Conservation (phyloP, 1,140 invertebrate genomes). For the Glossosoma conforme region DNA sequence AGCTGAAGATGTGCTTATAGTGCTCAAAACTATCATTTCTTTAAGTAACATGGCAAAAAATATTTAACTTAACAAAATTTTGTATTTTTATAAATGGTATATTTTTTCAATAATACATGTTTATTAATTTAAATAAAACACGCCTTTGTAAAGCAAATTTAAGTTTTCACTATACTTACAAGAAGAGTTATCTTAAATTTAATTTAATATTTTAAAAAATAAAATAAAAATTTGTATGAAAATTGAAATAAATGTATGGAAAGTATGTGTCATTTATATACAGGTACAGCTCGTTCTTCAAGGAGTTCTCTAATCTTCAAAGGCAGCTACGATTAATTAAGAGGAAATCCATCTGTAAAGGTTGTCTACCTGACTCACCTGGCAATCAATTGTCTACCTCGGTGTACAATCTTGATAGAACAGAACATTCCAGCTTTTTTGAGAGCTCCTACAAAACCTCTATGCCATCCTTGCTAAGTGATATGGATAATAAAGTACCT, state of each 20-base stretch:
- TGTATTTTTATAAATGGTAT: no score
- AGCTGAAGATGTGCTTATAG: no score
- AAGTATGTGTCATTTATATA: no score
- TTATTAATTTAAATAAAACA: no score
- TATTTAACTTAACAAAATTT: no score
- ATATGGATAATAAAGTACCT: conserved; percentile 13
- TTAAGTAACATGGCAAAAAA: no score
- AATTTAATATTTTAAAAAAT: not conserved
- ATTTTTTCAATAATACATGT: no score
- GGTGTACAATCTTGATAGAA: conserved; percentile 22
- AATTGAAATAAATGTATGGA: no score
- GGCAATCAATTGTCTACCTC: conserved; percentile 12
- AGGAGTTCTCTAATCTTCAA: conserved; percentile 50
- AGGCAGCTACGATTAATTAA: conserved; percentile 46
- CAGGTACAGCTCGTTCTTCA: conserved; percentile 54
- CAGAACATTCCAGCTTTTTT: conserved; percentile 21
- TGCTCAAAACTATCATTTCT: no score
- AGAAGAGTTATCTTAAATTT: no score
- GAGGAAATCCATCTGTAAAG: conserved; percentile 43
- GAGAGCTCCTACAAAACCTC: conserved; percentile 19
- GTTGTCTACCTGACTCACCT: conserved; percentile 40
- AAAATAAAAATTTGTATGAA: conserved; percentile 9
- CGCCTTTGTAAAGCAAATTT: not conserved
- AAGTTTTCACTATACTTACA: no score
- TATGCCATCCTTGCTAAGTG: conserved; percentile 14